phyloP scores from a whole-genome alignment of 2,888 invertebrate genomes.

The Brenthis hecate region DNA sequence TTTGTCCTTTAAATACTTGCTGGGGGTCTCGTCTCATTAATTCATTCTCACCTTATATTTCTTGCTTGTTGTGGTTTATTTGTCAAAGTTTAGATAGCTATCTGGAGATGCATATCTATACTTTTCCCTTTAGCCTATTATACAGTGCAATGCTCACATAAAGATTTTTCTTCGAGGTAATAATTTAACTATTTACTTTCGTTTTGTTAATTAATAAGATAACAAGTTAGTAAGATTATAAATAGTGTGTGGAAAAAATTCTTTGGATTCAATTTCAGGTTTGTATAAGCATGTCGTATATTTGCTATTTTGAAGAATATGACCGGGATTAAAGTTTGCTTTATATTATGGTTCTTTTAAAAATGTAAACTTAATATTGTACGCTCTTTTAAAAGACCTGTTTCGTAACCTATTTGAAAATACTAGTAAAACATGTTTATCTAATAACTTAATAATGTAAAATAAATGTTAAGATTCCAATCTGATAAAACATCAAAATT shows the following conservation, averaged over 20 bases:
- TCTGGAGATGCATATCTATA: constrained; percentile 38
- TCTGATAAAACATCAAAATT: neutral
- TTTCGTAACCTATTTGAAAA: no score
- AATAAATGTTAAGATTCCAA: neutral
- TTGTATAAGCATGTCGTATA: no score
- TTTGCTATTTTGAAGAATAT: no score
- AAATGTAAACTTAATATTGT: no score
- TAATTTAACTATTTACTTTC: constrained; percentile 8
- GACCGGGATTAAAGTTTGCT: no score
- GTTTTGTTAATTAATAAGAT: constrained; percentile 4
- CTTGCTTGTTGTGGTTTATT: constrained; percentile 38
- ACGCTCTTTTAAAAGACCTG: no score
- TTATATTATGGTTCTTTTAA: no score
- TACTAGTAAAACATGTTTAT: no score
- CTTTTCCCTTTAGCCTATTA: constrained; percentile 20
- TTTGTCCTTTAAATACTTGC: constrained; percentile 38
- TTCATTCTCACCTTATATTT: constrained; percentile 41
- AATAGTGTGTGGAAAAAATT: no score
- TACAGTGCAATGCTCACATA: constrained; percentile 22
- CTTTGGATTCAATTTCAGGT: no score
- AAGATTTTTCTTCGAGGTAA: constrained; percentile 15
- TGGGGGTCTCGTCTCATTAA: constrained; percentile 40
- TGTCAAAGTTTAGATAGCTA: constrained; percentile 37
- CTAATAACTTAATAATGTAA: neutral
- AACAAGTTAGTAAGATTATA: neutral